Base-by-base conservation (phyloP, 53 echinoderm and acorn worm species). In the Henricia sp. region DNA sequence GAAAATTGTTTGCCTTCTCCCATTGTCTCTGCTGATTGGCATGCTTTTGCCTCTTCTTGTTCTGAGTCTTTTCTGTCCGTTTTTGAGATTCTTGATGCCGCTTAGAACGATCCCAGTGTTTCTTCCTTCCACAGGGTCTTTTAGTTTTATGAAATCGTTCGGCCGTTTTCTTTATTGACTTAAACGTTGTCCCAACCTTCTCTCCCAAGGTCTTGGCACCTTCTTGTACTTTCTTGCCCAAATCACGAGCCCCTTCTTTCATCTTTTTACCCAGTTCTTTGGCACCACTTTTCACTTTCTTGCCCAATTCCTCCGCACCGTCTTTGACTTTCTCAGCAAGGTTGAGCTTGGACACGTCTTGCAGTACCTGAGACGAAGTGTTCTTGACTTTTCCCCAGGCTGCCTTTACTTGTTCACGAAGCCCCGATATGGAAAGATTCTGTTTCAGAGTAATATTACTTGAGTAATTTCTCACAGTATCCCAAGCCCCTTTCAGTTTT, bases 301-400 rank as follows among this genome's bases (percentile, higher is more conserved):
- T 71, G 23, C 84, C 84, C 26, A 84, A 12, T 23, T 83, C 70
- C 76, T 84, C 34, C 26, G 84, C 87, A 77, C 77, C 87, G 1
- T 77, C 88, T 52, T 80, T 82, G 19, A 88, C 34, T 30, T 84
- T 63, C 36, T 54, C 84, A 20, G 83, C 78, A 38, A 92, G 56
- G 53, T 85, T 78, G 27, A 85, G 80, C 12, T 42, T 80, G 2
- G 85, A 78, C n/a, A 80, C 85, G 55, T 88, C 88, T 48, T 87
- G 85, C 52, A 78, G 54, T 0, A 80, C 87, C 53, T 78, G 56
- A 13, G 75, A 21, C 0, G 87, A 87, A 57, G 69, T 78, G 23
- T 87, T 70, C 85, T 88, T 88, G 52, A 92, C 86, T 27, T 51
- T 74, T 2, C 54, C 60, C 86, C 86, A 86, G 8, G 86, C 86